Evolutionary conservation across 1,140 invertebrate species (phyloP).

Genomic region (Drosophila funebris): DNA sequence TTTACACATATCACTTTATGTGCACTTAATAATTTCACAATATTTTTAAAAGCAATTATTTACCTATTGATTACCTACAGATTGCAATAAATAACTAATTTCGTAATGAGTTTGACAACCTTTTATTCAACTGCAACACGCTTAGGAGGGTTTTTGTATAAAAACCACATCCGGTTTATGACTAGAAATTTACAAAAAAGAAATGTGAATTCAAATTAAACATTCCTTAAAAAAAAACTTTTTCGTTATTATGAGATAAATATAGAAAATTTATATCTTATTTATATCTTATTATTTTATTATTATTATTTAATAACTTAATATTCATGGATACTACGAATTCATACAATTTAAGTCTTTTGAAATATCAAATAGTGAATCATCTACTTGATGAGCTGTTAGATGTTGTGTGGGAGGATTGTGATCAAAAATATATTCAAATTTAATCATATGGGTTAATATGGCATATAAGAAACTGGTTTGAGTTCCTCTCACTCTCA

Average conservation of each 20-base stretch:
- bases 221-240: no score
- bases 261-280: no score
- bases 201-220: no score
- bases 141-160: no score
- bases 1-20: background rate
- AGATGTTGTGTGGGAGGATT: no score
- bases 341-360: background rate
- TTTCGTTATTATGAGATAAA: no score
- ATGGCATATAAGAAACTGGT: background rate
- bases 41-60: background rate
- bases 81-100: background rate
- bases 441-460: background rate
- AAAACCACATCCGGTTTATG: background rate
- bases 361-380: background rate
- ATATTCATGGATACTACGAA: background rate
- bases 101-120: background rate
- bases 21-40: background rate
- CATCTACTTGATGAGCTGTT: background rate
- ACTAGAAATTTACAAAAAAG: no score
- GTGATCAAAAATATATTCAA: no score
- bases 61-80: background rate
- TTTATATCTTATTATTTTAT: no score
- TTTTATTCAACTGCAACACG: background rate
- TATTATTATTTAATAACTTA: no score
- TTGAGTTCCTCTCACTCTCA: background rate